Percentiles rank a stretch among this genome's conserved stretches.
phyloP scores from a whole-genome alignment of 2,797 vertebrate species.

The Lates japonicus region DNA sequence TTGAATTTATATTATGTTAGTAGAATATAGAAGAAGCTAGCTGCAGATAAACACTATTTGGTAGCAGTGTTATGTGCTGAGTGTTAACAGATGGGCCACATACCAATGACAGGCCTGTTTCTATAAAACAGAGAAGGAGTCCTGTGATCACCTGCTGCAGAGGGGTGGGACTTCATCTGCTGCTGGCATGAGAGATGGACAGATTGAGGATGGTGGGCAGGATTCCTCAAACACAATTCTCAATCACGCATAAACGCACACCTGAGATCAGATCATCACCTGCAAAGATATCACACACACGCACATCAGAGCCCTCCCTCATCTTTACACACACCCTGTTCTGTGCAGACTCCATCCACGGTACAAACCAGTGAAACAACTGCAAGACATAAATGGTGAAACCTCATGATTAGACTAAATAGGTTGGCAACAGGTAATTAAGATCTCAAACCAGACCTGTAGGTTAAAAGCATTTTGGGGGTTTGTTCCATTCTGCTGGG shows the following conservation, averaged over 20 bases:
- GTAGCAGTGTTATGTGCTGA: constrained; percentile 8
- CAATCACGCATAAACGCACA: constrained; percentile 58
- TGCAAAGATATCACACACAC: constrained; percentile 31
- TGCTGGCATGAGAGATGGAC: constrained; percentile 69
- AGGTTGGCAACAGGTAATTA: constrained; percentile 23
- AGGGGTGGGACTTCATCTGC: constrained; percentile 57
- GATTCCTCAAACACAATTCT: constrained; percentile 67
- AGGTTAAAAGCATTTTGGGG: neutral
- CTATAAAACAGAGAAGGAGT: constrained; percentile 54
- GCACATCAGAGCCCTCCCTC: neutral
- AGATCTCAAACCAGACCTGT: constrained; percentile 37
- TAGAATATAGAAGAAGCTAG: neutral
- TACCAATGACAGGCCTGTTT: constrained; percentile 64
- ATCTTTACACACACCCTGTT: neutral
- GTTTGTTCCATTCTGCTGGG: constrained; percentile 7
- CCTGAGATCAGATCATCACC: constrained; percentile 69
- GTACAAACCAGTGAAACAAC: constrained; percentile 32
- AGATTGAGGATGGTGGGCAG: constrained; percentile 67
- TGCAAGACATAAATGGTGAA: constrained; percentile 25
- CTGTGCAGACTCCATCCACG: neutral
- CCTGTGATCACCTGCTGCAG: constrained; percentile 71
- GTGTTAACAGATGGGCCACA: constrained; percentile 55
- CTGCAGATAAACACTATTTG: constrained; percentile 23
- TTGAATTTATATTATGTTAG: neutral
- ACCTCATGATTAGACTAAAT: constrained; percentile 26